Evolutionary conservation across 2,888 invertebrate species (phyloP), one percentile per base, ranked within the genome.

Genomic region (Fragum fragum): DNA sequence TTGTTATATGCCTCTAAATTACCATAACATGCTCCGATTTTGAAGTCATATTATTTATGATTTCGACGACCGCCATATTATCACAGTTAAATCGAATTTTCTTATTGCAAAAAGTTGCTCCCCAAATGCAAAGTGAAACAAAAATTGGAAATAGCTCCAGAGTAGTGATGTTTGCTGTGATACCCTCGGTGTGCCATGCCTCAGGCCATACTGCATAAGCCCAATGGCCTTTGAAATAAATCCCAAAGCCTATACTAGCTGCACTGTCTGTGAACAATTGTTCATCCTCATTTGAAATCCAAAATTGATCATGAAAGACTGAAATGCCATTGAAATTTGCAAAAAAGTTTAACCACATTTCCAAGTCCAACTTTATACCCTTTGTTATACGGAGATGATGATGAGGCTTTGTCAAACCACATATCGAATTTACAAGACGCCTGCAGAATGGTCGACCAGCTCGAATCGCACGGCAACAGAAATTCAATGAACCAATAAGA

Each of bases 211-310:
- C n/a, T 1, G 1, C 66, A 18, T 29, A 9, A 0, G 26, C 21
- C 78, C 75, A 79, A 0, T 75, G 32, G 0, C 73, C 73, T 26
- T 16, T n/a, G 53, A 52, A 76, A 47, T 73, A 82, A 23, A 71
- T 59, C 0, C 79, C 79, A 61, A 75, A 79, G 1, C 72, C 70
- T 32, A 21, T 5, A 5, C 63, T 61, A 1, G 39, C 82, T 18
- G 83, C 77, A 52, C 76, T 76, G 39, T 76, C 76, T 3, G 83
- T 74, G 28, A 79, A 83, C 7, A 83, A 59, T 23, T 77, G 42
- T 2, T 77, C 18, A 61, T 77, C 77, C 1, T 55, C 76, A 53
- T 80, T 83, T 18, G 42, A 52, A 16, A 47, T 3, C 83, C 75
- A 83, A 59, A 66, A 73, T 5, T 42, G 21, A 26, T 77, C 74